Evolutionary conservation across 2,797 vertebrate genomes (phyloP), one percentile per base, ranked within the genome.

Genomic region (Rhinatrema bivittatum): DNA sequence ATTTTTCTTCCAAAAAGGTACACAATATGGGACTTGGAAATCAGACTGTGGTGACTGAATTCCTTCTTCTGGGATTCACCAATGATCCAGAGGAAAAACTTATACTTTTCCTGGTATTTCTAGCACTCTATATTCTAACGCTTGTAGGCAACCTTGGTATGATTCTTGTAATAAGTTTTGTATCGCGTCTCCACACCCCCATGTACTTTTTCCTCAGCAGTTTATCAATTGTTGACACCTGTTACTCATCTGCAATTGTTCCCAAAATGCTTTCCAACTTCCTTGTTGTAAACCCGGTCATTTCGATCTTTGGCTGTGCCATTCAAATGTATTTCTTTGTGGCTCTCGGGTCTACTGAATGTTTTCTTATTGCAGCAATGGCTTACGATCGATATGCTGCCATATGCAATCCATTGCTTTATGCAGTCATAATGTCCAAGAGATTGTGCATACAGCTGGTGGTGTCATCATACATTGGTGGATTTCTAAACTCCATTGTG

Each of bases 131-230:
- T 6, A 7, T 20, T 36, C 6, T 26, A 13, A 36, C 34, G n/a
- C 7, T 26, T 9, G 12, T 36, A 26, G 34, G 34, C 9, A 36
- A 36, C 9, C 9, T 27, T 27, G 23, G 34, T 7, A 36, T 36
- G 34, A 25, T 34, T 17, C n/a, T 27, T 7, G 36, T 26, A 5
- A 36, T 36, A 19, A 20, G 16, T 34, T 36, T 22, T 7, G 26
- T 34, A 26, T 34, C 34, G 19, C 34, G 27, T 9, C 24, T 36
- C 20, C 34, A 36, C 24, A 27, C 16, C 14, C 16, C 34, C 16
- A 36, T 36, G 34, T 36, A 36, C 24, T 26, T 36, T 12, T 36
- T 36, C 16, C 24, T 36, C n/a, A 36, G 36, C 14, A 36, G 36
- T 18, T 11, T 36, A 11, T 25, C 22, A 12, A 11, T 36, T 14